A percentile compares a stretch with the other conserved stretches of the same genome.
These are phyloP conservation scores for Anseranas semipalmata DNA, from an alignment of 2,113 vertebrate species.

Conservation along the genomic window DNA sequence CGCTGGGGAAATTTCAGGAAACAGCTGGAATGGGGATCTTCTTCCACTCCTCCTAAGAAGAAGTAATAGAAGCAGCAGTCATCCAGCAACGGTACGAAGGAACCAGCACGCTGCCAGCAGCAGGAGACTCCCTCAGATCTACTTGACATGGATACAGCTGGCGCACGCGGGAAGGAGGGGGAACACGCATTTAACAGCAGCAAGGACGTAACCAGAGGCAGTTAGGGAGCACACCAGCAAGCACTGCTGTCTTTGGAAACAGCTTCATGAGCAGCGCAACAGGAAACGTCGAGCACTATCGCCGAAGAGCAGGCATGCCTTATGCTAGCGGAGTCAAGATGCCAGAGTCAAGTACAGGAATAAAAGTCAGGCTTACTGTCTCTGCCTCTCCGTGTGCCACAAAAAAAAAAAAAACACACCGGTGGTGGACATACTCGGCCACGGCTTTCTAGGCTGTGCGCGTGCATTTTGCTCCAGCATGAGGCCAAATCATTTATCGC, in stretches of 20 bases:
- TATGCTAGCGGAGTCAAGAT: neutral
- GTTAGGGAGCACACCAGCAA: neutral
- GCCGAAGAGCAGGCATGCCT: neutral
- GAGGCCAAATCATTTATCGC: neutral
- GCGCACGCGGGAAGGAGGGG: neutral
- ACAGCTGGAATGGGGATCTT: slow-evolving; percentile 17
- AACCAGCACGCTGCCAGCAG: neutral
- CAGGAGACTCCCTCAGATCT: neutral
- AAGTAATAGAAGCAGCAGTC: neutral
- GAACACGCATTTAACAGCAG: neutral
- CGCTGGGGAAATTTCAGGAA: slow-evolving; percentile 18
- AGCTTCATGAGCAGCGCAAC: neutral
- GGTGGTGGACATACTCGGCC: neutral
- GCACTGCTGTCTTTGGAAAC: neutral
- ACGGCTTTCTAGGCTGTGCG: neutral
- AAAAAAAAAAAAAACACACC: neutral
- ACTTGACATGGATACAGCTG: neutral
- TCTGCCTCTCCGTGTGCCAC: neutral
- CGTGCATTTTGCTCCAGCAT: neutral
- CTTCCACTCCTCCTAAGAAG: neutral
- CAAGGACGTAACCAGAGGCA: neutral
- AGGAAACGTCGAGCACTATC: slow-evolving; percentile 47
- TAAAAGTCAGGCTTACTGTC: neutral
- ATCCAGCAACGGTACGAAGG: neutral
- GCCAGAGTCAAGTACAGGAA: neutral